phyloP scores from a whole-genome alignment of 2,888 invertebrate species.

The Melitaea athalia region DNA sequence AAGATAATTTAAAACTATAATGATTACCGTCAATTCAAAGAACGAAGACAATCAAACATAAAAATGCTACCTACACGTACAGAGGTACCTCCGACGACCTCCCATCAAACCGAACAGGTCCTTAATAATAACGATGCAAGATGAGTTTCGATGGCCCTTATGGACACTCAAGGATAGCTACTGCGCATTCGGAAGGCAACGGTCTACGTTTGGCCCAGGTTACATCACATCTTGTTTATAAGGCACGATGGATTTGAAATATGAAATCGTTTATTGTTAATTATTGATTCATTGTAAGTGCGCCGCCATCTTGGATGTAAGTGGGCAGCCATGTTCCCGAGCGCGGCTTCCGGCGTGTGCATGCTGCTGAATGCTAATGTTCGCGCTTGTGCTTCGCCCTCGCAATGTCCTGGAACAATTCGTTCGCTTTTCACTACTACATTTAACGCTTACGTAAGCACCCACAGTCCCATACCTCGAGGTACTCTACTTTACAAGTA shows the following conservation, averaged over 20 bases:
- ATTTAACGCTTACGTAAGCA: slow-evolving; percentile 6
- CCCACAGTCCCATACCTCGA: background rate
- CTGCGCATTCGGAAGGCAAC: slow-evolving; percentile 60
- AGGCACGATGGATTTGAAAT: slow-evolving; percentile 70
- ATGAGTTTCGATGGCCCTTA: slow-evolving; percentile 59
- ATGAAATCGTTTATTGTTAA: slow-evolving; percentile 76
- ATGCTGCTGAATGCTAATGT: slow-evolving; percentile 78
- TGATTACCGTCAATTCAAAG: slow-evolving; percentile 51
- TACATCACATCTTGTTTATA: slow-evolving; percentile 73
- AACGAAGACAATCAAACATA: slow-evolving; percentile 63
- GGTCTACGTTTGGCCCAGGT: slow-evolving; percentile 62
- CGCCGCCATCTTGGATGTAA: slow-evolving; percentile 76
- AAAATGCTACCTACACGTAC: slow-evolving; percentile 54
- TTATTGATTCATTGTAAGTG: slow-evolving; percentile 72
- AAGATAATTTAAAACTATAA: slow-evolving; percentile 43
- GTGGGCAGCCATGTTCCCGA: slow-evolving; percentile 72
- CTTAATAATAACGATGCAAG: slow-evolving; percentile 56
- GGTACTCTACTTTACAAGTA: background rate
- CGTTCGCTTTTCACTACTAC: slow-evolving; percentile 17
- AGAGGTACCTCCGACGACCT: slow-evolving; percentile 61
- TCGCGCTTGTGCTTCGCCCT: slow-evolving; percentile 49
- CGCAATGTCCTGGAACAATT: slow-evolving; percentile 25
- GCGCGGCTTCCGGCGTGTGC: slow-evolving; percentile 78
- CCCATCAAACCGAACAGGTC: slow-evolving; percentile 61
- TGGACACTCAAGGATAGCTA: slow-evolving; percentile 64